Conservation (phyloP, 92 coral and sea anemone genomes). For the Phenganax marumi region DNA sequence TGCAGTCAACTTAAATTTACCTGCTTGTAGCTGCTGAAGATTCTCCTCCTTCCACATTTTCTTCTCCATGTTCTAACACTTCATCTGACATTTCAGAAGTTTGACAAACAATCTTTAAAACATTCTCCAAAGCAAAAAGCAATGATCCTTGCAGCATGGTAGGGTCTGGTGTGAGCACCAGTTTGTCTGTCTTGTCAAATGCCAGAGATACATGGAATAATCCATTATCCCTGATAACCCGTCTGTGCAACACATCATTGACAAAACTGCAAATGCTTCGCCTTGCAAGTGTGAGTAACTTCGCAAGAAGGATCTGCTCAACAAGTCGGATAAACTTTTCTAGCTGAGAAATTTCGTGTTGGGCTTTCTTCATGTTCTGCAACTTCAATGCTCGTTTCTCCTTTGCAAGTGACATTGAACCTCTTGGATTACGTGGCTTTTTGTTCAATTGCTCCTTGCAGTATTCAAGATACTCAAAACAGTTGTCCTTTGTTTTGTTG, state of each 20-base stretch:
- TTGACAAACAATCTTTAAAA: constrained; percentile 66
- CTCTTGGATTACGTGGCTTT: constrained; percentile 74
- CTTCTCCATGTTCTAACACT: background rate
- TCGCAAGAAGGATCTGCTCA: constrained; percentile 77
- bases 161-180: constrained; percentile 67
- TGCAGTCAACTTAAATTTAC: background rate
- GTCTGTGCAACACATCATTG: constrained; percentile 68
- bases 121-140: constrained; percentile 63
- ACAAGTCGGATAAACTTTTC: constrained; percentile 76
- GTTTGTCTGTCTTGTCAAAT: constrained; percentile 66
- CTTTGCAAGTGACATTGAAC: constrained; percentile 79
- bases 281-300: constrained; percentile 73
- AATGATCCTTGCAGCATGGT: constrained; percentile 62
- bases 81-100: constrained; percentile 73
- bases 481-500: constrained; percentile 86
- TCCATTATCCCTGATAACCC: constrained; percentile 77
- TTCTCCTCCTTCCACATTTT: background rate
- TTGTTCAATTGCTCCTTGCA: constrained; percentile 83
- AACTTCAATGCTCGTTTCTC: constrained; percentile 66
- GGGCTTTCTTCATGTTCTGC: constrained; percentile 77
- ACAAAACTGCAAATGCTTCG: constrained; percentile 77
- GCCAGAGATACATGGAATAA: constrained; percentile 63
- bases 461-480: constrained; percentile 89
- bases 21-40: constrained; percentile 14
- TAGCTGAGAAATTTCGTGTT: constrained; percentile 71